Percentiles rank a stretch among this genome's conserved stretches.
phyloP scores from a whole-genome alignment of 2,113 vertebrate species.

The Aptenodytes patagonicus region DNA sequence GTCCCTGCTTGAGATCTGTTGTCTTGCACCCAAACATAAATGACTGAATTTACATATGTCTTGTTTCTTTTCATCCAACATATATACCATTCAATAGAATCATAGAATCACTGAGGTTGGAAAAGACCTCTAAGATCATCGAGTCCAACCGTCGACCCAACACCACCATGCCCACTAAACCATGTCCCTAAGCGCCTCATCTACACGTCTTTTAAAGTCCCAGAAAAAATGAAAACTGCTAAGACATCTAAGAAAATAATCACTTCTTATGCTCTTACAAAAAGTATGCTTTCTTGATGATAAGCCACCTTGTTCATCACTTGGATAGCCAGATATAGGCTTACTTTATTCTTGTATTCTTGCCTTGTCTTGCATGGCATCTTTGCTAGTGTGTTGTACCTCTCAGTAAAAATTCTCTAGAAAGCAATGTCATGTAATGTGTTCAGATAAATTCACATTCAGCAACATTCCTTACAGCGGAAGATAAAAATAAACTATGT shows the following conservation, averaged over 20 bases:
- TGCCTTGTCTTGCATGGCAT: not conserved
- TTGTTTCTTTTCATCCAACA: not conserved
- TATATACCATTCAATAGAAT: not conserved
- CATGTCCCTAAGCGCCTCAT: too few relatives aligned
- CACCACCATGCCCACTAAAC: too few relatives aligned
- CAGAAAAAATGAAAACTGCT: not conserved
- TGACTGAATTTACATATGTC: not conserved
- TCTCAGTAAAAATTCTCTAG: not conserved
- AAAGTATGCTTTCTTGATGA: not conserved
- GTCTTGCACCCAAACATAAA: not conserved
- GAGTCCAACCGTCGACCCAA: too few relatives aligned
- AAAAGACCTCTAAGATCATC: too few relatives aligned
- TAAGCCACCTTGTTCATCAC: not conserved
- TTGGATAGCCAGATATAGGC: not conserved
- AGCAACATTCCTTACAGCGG: not conserved
- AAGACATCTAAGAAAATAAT: not conserved
- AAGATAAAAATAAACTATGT: not conserved
- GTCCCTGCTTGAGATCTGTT: not conserved
- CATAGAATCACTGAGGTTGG: too few relatives aligned
- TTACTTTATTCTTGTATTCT: not conserved
- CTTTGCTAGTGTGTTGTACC: not conserved
- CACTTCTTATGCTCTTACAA: not conserved
- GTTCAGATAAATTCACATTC: not conserved
- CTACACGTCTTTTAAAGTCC: not conserved
- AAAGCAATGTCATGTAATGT: not conserved